These are phyloP conservation scores for Syngnathus rostellatus DNA, from an alignment of 2,797 vertebrate genomes.

Conservation along the genomic window DNA sequence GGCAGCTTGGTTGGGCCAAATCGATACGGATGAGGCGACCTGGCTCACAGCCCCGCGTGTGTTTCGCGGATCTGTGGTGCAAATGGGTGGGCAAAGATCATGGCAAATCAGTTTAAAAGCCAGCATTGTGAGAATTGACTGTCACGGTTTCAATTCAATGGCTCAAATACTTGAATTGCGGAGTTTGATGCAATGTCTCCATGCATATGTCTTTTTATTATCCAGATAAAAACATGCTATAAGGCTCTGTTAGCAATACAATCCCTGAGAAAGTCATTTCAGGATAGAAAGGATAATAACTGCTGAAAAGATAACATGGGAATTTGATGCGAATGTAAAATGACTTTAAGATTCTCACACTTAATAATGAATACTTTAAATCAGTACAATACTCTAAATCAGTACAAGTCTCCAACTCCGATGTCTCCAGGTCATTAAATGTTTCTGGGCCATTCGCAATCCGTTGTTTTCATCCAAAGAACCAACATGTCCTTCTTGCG, in stretches of 20 bases:
- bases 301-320: too few relatives aligned
- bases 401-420: background rate
- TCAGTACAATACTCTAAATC: background rate
- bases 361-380: too few relatives aligned
- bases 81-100: background rate
- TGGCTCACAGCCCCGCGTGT: constrained; percentile 10
- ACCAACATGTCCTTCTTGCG: constrained; percentile 47
- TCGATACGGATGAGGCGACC: constrained; percentile 45
- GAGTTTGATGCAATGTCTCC: background rate
- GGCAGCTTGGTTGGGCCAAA: constrained; percentile 34
- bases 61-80: background rate
- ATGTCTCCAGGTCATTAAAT: constrained; percentile 5
- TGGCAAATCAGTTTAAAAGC: background rate
- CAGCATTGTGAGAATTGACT: background rate
- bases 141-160: background rate
- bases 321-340: too few relatives aligned
- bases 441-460: constrained; percentile 17
- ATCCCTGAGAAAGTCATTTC: background rate
- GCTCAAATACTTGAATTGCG: background rate
- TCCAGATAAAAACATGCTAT: background rate
- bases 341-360: too few relatives aligned
- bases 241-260: too few relatives aligned
- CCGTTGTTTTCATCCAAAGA: constrained; percentile 14
- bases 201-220: background rate
- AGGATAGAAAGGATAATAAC: too few relatives aligned